A percentile compares a stretch with the other conserved stretches of the same genome.
Evolutionary conservation across 2,888 invertebrate genomes (phyloP).

Genomic region (Crematogaster levior): DNA sequence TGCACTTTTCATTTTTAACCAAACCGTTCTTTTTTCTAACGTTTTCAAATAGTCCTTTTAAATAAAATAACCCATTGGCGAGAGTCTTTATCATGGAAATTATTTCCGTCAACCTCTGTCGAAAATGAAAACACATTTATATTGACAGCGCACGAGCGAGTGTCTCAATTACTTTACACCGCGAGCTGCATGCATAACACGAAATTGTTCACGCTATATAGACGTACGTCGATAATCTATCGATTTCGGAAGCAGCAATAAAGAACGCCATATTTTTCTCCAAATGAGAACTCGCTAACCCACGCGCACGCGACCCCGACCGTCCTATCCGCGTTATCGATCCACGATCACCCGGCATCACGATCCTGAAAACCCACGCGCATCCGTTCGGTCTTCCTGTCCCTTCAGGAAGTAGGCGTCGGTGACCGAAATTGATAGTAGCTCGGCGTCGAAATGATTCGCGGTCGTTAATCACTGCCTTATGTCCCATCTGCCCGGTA

Average conservation of each 20-base stretch:
- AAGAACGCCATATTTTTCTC: neutral
- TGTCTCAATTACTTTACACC: conserved; percentile 2
- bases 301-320: neutral
- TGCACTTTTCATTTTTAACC: neutral
- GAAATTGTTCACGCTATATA: neutral
- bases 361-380: conserved; percentile 60
- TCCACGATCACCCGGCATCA: conserved; percentile 49
- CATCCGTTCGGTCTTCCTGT: conserved; percentile 63
- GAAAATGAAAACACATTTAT: neutral
- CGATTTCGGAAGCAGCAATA: neutral
- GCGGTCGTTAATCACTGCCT: conserved; percentile 39
- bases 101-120: neutral
- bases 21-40: neutral
- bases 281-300: neutral
- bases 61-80: too few relatives aligned
- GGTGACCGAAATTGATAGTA: conserved; percentile 69
- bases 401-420: conserved; percentile 69
- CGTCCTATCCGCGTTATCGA: conserved; percentile 44
- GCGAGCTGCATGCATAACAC: neutral
- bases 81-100: neutral
- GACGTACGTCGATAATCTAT: neutral
- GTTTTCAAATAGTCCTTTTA: neutral
- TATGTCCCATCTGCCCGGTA: neutral
- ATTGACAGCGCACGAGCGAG: neutral
- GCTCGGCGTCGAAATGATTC: conserved; percentile 14